Evolutionary conservation across 1,140 invertebrate species (phyloP).

Genomic region (Cydia fagiglandana): DNA sequence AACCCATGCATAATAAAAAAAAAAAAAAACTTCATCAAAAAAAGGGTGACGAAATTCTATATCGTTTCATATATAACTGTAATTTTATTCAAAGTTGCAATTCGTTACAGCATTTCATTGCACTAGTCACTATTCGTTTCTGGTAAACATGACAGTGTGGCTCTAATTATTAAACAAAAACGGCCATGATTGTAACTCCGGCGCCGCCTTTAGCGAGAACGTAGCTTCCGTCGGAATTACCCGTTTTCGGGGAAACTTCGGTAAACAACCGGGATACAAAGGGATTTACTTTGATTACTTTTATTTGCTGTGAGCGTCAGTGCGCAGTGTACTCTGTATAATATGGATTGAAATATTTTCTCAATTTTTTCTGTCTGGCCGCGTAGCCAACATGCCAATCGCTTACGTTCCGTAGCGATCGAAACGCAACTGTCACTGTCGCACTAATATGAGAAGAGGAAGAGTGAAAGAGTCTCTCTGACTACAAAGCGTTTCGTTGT

Average conservation of each 20-base stretch:
- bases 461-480: too few species aligned
- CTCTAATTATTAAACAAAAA: constrained; percentile 17
- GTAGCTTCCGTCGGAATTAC: not conserved
- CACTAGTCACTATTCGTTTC: too few species aligned
- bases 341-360: not conserved
- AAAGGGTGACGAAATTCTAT: not conserved
- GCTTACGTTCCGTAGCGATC: too few species aligned
- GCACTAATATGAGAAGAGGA: too few species aligned
- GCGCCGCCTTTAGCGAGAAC: not conserved
- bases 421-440: too few species aligned
- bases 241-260: not conserved
- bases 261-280: not conserved
- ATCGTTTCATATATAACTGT: not conserved
- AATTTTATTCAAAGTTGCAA: not conserved
- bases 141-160: not conserved
- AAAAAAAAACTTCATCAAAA: too few species aligned
- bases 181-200: not conserved
- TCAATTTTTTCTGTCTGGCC: not conserved
- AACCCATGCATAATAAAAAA: too few species aligned
- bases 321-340: not conserved
- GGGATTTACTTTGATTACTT: not conserved
- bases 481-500: too few species aligned
- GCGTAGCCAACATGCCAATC: too few species aligned
- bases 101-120: too few species aligned
- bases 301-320: not conserved